Base-by-base conservation (phyloP, 1,140 invertebrate species). In the Drosophila athabasca region DNA sequence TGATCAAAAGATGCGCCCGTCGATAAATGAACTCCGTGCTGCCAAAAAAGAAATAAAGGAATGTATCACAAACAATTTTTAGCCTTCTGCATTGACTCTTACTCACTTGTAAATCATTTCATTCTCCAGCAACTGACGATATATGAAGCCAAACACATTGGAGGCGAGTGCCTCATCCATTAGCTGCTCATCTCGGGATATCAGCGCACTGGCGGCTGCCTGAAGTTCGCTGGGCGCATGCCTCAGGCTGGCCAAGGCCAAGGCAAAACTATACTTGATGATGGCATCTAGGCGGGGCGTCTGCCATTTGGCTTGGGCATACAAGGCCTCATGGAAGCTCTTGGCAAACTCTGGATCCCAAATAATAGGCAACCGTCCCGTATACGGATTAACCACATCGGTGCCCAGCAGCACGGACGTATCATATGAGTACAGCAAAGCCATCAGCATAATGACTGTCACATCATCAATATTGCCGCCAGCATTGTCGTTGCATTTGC, bases 371-470 rank as follows among this genome's bases (percentile, higher is more conserved):
- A 97, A 92, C 39, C 93, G 94, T 75, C 94, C 93, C 0, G 96
- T 94, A n/a, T 95, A 90, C 74, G 96, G 95, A 94, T 94, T 94
- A 6, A 93, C 94, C 66, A 94, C 93, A 84, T 95, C 94, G 17
- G 93, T 91, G 29, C 93, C 92, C 71, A 96, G 94, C 19, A 97
- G 92, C 29, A 97, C 93, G 68, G 96, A 97, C 1, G 97, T 92
- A 93, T 99, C 97, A 39, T 98, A 93, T 0, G 96, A 94, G 91
- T 97, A 97, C 3, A 98, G 90, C 15, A 98, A 90, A 0, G 97
- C 95, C 95, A 98, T 96, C 41, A 96, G 93, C 5, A 98, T 91
- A 22, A 95, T 94, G 0, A 98, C 91, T 0, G 95, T 95, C 0
- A 97, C 94, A 90, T 95, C 94, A 81, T 97, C 96, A 22, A 97